These are phyloP conservation scores for Ormyrus thymus DNA, from an alignment of 2,888 invertebrate genomes.

Conservation along the genomic window DNA sequence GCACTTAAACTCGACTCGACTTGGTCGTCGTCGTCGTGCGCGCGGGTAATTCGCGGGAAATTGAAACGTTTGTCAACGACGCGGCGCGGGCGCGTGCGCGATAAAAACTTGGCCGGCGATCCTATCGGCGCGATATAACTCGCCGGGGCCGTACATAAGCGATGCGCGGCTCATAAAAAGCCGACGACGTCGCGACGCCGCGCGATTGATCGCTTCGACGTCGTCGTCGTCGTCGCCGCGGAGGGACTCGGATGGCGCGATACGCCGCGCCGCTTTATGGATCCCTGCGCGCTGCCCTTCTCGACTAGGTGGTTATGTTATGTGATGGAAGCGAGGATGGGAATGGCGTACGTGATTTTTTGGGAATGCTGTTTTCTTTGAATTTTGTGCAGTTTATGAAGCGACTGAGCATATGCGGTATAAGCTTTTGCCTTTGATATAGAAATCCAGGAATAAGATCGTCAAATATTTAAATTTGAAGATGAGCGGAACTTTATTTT, in stretches of 20 bases:
- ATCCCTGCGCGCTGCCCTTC: too few relatives aligned
- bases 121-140: not conserved
- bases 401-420: too few relatives aligned
- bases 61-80: slow-evolving; percentile 39
- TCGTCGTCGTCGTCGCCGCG: not conserved
- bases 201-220: slow-evolving; percentile 7
- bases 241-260: not conserved
- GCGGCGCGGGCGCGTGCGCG: not conserved
- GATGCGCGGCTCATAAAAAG: not conserved
- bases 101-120: slow-evolving; percentile 7
- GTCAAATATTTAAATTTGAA: too few relatives aligned
- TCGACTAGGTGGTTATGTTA: too few relatives aligned
- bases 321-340: too few relatives aligned
- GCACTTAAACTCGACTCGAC: not conserved
- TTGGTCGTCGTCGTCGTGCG: not conserved
- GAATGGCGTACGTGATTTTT: too few relatives aligned
- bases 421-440: too few relatives aligned
- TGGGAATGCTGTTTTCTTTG: too few relatives aligned
- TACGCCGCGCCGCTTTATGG: not conserved
- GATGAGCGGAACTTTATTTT: too few relatives aligned
- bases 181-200: slow-evolving; percentile 6
- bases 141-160: not conserved
- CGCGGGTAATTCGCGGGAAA: slow-evolving; percentile 35
- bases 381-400: too few relatives aligned
- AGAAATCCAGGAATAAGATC: too few relatives aligned